Conservation (phyloP, 2,113 vertebrate species). For the Bufo bufo region DNA sequence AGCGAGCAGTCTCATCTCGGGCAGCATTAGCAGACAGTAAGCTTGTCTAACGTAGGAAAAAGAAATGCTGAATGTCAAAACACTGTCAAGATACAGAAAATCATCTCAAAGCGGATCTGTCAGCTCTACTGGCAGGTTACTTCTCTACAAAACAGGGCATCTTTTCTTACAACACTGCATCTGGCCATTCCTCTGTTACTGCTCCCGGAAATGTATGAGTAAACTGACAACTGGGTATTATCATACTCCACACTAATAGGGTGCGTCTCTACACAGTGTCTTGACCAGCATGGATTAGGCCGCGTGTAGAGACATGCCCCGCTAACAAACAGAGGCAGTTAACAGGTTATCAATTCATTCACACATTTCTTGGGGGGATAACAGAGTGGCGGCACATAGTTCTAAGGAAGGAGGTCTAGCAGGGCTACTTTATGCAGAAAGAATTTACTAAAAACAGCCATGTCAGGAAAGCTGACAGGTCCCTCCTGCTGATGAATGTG, state of each 20-base stretch:
- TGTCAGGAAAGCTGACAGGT: too few relatives aligned
- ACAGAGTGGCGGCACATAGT: too few relatives aligned
- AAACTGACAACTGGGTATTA: not conserved
- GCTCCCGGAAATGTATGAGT: not conserved
- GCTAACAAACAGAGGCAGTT: not conserved
- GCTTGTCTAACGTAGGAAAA: slow-evolving; percentile 79
- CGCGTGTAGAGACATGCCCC: not conserved
- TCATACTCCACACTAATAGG: too few relatives aligned
- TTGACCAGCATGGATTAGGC: not conserved
- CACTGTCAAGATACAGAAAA: not conserved
- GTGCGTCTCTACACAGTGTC: not conserved
- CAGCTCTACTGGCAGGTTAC: too few relatives aligned
- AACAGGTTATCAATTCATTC: not conserved
- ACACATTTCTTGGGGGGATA: not conserved
- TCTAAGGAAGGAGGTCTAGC: too few relatives aligned
- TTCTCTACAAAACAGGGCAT: too few relatives aligned
- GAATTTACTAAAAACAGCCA: too few relatives aligned
- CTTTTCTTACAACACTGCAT: too few relatives aligned
- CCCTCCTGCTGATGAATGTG: not conserved
- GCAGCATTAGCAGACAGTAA: slow-evolving; percentile 93
- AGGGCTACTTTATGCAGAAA: too few relatives aligned
- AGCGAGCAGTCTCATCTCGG: slow-evolving; percentile 92
- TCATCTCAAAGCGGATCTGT: not conserved
- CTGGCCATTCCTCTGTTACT: not conserved
- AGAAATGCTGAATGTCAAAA: not conserved